A percentile compares a stretch with the other conserved stretches of the same genome.
Conservation (phyloP, 2,113 vertebrate species). For the Hiodon alosoides region DNA sequence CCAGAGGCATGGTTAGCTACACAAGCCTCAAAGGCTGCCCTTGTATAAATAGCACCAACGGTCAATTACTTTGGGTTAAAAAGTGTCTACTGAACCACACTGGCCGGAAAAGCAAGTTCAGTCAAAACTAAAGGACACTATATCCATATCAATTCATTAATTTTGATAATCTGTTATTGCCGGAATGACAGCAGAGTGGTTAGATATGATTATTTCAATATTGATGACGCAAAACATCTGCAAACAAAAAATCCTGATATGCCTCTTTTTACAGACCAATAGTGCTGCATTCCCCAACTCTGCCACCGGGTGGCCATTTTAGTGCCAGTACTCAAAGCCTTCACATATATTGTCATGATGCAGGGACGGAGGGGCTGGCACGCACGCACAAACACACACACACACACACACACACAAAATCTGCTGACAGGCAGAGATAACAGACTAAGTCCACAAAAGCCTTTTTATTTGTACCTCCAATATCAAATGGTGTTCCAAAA, state of each 20-base stretch:
- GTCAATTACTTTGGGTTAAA: neutral
- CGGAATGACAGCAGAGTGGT: neutral
- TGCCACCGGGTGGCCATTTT: conserved; percentile 9
- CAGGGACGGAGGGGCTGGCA: neutral
- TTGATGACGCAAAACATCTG: neutral
- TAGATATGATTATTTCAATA: neutral
- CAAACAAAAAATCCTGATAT: neutral
- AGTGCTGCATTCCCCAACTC: neutral
- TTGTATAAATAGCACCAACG: neutral
- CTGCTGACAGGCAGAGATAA: too few relatives aligned
- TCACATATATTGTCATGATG: too few relatives aligned
- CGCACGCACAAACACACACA: neutral
- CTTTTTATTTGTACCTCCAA: too few relatives aligned
- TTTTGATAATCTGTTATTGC: neutral
- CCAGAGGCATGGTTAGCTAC: neutral
- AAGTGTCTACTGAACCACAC: neutral
- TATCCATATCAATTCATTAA: neutral
- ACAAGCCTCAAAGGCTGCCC: neutral
- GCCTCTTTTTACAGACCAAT: neutral
- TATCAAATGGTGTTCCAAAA: too few relatives aligned
- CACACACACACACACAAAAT: neutral
- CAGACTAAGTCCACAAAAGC: neutral
- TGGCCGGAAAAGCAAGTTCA: neutral
- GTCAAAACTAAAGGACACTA: neutral
- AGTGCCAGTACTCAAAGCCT: neutral